Conservation (phyloP, 2,888 invertebrate genomes). For the Nasonovia ribisnigri region DNA sequence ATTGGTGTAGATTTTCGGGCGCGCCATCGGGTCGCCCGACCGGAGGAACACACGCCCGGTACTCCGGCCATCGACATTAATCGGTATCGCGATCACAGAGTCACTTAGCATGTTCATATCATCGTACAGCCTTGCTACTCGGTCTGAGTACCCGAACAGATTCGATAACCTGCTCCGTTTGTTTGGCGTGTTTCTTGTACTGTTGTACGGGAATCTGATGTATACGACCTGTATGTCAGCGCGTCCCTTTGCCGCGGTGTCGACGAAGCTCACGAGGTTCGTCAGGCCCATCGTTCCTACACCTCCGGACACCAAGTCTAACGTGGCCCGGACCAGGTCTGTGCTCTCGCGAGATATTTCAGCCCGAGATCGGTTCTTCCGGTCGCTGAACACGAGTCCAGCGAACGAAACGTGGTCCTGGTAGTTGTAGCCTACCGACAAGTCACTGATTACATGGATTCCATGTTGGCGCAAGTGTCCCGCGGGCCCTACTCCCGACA, state of each 20-base stretch:
- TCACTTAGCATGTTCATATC: conserved; percentile 61
- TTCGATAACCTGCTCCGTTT: conserved; percentile 32
- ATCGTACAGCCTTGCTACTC: conserved; percentile 64
- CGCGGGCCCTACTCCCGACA: conserved; percentile 77
- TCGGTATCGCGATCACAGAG: conserved; percentile 68
- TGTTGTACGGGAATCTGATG: conserved; percentile 71
- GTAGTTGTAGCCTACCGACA: conserved; percentile 74
- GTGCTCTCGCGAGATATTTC: not conserved
- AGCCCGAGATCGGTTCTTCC: conserved; percentile 57
- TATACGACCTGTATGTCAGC: conserved; percentile 76
- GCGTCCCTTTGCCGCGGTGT: conserved; percentile 69
- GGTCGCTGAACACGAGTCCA: conserved; percentile 69
- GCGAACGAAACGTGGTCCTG: conserved; percentile 73
- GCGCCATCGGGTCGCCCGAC: conserved; percentile 28
- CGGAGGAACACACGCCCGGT: conserved; percentile 32
- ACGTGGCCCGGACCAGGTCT: not conserved
- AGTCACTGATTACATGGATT: conserved; percentile 71
- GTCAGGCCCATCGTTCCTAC: conserved; percentile 29
- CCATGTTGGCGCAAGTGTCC: conserved; percentile 72
- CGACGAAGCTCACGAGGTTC: conserved; percentile 23
- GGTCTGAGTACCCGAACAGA: conserved; percentile 42
- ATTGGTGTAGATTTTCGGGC: conserved; percentile 50
- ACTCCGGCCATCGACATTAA: conserved; percentile 71
- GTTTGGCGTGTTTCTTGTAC: conserved; percentile 65
- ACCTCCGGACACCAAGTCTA: not conserved